Evolutionary conservation across 2,797 vertebrate genomes (phyloP).

Genomic region (Ceyx erithaca): DNA sequence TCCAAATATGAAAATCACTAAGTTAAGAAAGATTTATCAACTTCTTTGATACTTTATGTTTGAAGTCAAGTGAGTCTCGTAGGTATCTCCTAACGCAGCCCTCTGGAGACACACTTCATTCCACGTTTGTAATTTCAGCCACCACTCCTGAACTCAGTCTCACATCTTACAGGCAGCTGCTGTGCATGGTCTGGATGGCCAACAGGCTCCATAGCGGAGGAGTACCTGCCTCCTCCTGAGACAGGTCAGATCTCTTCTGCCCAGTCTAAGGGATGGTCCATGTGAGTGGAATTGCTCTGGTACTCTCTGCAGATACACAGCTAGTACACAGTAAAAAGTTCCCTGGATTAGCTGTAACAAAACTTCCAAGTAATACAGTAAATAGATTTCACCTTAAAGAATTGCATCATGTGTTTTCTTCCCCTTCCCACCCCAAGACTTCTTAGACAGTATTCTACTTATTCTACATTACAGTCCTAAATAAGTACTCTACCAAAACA

Average conservation of each 20-base stretch:
- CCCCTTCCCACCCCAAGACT: neutral
- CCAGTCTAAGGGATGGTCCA: neutral
- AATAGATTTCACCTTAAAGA: neutral
- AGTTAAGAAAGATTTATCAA: neutral
- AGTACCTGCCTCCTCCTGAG: neutral
- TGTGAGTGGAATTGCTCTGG: neutral
- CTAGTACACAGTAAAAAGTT: neutral
- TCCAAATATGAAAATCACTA: neutral
- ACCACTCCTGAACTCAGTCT: neutral
- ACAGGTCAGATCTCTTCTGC: neutral
- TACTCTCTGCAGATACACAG: neutral
- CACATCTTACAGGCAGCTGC: neutral
- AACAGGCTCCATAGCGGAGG: neutral
- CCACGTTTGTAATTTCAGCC: neutral
- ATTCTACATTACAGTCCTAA: neutral
- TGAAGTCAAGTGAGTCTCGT: neutral
- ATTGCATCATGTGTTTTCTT: neutral
- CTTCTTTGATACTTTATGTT: neutral
- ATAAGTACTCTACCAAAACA: neutral
- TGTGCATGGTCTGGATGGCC: fast-evolving
- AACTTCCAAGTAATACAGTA: neutral
- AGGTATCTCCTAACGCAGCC: neutral
- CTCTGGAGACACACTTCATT: neutral
- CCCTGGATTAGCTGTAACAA: neutral
- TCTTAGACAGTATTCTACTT: neutral